These are phyloP conservation scores for Umimayanthus kanabou DNA, from an alignment of 92 coral and sea anemone species.

Conservation along the genomic window DNA sequence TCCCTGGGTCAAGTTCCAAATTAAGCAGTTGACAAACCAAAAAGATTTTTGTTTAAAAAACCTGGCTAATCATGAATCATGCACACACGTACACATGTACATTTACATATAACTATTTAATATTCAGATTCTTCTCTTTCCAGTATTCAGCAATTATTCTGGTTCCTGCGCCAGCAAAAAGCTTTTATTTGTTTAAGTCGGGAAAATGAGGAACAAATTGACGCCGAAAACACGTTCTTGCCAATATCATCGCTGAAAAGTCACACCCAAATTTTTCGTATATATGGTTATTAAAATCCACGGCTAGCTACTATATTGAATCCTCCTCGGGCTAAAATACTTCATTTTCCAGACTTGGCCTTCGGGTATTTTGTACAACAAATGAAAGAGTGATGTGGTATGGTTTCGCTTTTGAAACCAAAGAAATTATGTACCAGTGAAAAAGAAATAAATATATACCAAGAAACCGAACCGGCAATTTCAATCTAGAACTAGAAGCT, in stretches of 20 bases:
- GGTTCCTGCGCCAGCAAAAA: neutral
- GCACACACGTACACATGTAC: neutral
- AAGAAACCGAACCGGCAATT: neutral
- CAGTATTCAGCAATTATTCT: neutral
- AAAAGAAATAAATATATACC: too few relatives aligned
- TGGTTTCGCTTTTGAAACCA: neutral
- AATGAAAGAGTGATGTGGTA: neutral
- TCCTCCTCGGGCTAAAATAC: neutral
- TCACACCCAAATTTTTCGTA: neutral
- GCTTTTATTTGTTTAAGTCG: neutral
- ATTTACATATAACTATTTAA: constrained; percentile 5
- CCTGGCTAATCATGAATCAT: neutral
- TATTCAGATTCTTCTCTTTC: neutral
- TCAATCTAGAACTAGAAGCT: too few relatives aligned
- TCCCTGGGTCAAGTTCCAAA: constrained; percentile 5
- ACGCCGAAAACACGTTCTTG: neutral
- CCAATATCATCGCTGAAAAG: neutral
- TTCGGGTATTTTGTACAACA: neutral
- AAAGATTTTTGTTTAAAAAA: too few relatives aligned
- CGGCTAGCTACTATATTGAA: neutral
- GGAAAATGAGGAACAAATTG: neutral
- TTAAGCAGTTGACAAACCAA: neutral
- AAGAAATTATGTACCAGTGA: neutral
- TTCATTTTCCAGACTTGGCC: neutral
- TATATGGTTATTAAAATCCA: too few relatives aligned